A percentile compares a stretch with the other conserved stretches of the same genome.
phyloP scores from a whole-genome alignment of 2,888 invertebrate species.

The Drosophila percnosoma region DNA sequence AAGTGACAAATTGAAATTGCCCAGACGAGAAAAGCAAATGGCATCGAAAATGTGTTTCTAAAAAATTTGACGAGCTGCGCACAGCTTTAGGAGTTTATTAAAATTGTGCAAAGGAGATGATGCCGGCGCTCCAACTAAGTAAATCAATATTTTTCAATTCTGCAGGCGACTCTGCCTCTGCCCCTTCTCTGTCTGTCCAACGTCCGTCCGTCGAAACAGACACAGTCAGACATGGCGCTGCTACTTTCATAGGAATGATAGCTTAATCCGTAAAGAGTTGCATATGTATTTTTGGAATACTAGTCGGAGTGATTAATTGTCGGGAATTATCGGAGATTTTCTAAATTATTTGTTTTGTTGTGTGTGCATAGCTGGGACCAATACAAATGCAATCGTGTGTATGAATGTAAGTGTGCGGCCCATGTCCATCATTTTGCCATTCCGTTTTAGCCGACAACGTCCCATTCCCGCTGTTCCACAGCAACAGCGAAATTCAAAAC shows the following conservation, averaged over 20 bases:
- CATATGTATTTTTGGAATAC: constrained; percentile 20
- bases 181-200: constrained; percentile 14
- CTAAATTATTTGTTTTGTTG: constrained; percentile 63
- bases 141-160: constrained; percentile 68
- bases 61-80: neutral
- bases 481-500: constrained; percentile 51
- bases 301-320: constrained; percentile 47
- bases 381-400: constrained; percentile 30
- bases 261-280: neutral
- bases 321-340: constrained; percentile 30
- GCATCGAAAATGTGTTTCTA: constrained; percentile 4
- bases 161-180: constrained; percentile 20
- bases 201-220: constrained; percentile 21
- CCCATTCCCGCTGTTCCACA: constrained; percentile 40
- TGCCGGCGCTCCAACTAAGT: constrained; percentile 61
- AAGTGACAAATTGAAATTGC: constrained; percentile 44
- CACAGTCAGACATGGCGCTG: constrained; percentile 45
- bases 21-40: constrained; percentile 14
- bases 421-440: constrained; percentile 47
- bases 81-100: neutral
- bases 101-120: constrained; percentile 16
- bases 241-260: constrained; percentile 13
- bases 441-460: constrained; percentile 41
- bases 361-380: constrained; percentile 54
- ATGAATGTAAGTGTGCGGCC: constrained; percentile 11